phyloP scores from a whole-genome alignment of 2,888 invertebrate genomes.

The Aplocera efformata region DNA sequence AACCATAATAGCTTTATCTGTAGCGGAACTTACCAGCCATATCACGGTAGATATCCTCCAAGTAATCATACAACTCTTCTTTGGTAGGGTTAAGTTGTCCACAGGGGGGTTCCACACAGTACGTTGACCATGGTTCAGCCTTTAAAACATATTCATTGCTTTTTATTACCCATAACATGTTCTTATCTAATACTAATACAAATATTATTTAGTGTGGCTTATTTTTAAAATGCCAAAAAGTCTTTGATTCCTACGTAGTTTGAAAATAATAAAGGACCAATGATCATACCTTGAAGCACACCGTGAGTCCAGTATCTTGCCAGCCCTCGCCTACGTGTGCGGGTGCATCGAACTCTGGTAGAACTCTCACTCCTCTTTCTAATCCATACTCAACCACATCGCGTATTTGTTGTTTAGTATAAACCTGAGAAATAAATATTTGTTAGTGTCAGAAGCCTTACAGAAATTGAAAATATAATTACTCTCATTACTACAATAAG shows the following conservation, averaged over 20 bases:
- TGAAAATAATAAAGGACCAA: not conserved
- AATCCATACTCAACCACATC: slow-evolving; percentile 84
- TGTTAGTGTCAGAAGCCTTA: slow-evolving; percentile 7
- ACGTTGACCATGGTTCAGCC: slow-evolving; percentile 86
- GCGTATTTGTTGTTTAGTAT: slow-evolving; percentile 75
- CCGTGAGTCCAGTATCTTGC: slow-evolving; percentile 85
- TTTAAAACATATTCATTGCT: slow-evolving; percentile 35
- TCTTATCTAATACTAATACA: too few relatives aligned
- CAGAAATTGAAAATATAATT: slow-evolving; percentile 4
- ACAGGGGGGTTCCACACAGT: slow-evolving; percentile 91
- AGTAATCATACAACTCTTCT: slow-evolving; percentile 83
- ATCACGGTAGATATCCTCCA: slow-evolving; percentile 87
- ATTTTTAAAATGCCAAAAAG: too few relatives aligned
- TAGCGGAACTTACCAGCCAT: slow-evolving; percentile 78
- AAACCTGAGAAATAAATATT: slow-evolving; percentile 57
- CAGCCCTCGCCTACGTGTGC: slow-evolving; percentile 94
- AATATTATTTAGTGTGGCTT: too few relatives aligned
- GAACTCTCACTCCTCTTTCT: slow-evolving; percentile 89
- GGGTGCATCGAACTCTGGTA: slow-evolving; percentile 96
- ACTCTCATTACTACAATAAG: slow-evolving; percentile 26
- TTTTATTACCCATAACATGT: too few relatives aligned
- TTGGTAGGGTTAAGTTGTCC: slow-evolving; percentile 90
- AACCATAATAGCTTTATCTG: too few relatives aligned
- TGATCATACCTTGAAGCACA: slow-evolving; percentile 81
- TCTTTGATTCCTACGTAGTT: too few relatives aligned